phyloP scores from a whole-genome alignment of 2,113 vertebrate species.

The Etheostoma cragini region DNA sequence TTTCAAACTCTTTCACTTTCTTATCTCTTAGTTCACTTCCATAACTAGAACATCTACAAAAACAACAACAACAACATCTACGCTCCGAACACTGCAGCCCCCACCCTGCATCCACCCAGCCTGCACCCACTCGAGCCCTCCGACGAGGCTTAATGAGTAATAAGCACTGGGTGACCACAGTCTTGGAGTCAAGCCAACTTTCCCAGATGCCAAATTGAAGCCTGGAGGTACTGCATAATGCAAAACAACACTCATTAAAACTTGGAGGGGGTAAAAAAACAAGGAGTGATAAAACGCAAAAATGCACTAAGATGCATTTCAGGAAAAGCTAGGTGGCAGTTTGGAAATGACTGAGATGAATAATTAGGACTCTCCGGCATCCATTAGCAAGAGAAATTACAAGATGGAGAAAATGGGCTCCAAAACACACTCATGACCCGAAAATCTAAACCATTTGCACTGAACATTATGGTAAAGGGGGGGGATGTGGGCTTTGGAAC shows the following conservation, averaged over 20 bases:
- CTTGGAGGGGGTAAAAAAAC: slow-evolving; percentile 52
- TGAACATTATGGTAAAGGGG: slow-evolving; percentile 26
- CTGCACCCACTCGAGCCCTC: slow-evolving; percentile 64
- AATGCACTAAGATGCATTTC: slow-evolving; percentile 63
- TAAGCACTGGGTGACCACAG: slow-evolving; percentile 76
- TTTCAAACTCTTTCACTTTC: slow-evolving; percentile 53
- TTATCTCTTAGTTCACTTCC: slow-evolving; percentile 40
- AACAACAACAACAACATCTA: slow-evolving; percentile 58
- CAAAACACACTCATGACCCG: slow-evolving; percentile 45
- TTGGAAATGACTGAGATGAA: slow-evolving; percentile 62
- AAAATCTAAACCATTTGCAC: slow-evolving; percentile 33
- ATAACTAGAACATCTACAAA: slow-evolving; percentile 60
- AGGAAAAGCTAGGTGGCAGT: slow-evolving; percentile 52
- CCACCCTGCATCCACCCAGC: slow-evolving; percentile 60
- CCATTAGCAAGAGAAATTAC: slow-evolving; percentile 70
- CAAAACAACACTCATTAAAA: slow-evolving; percentile 81
- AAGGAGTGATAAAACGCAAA: slow-evolving; percentile 70
- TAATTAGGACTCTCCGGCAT: slow-evolving; percentile 69
- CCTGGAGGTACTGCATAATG: slow-evolving; percentile 76
- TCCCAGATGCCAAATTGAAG: slow-evolving; percentile 79
- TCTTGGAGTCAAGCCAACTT: slow-evolving; percentile 77
- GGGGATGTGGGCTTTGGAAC: slow-evolving; percentile 1
- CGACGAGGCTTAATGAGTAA: slow-evolving; percentile 76
- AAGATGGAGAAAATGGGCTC: slow-evolving; percentile 53
- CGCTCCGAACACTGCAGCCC: slow-evolving; percentile 51